Percentiles rank a stretch among this genome's conserved stretches.
phyloP scores from a whole-genome alignment of 2,113 vertebrate genomes.

The Strix aluco region DNA sequence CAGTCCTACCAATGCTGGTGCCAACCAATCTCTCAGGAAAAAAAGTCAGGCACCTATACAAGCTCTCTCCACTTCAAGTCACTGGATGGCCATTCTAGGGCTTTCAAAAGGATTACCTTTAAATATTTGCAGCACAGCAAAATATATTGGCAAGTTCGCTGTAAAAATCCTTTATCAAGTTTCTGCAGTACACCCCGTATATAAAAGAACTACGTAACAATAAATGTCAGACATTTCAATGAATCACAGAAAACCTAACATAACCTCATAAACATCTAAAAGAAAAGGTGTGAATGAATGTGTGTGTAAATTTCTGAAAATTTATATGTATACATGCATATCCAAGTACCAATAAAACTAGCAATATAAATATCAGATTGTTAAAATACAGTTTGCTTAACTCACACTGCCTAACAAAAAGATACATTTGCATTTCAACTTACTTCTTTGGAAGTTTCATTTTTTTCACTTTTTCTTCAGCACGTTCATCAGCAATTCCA shows the following conservation, averaged over 20 bases:
- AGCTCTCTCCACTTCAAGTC: neutral
- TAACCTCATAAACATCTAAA: neutral
- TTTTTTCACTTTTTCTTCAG: constrained; percentile 90
- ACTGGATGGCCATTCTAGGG: neutral
- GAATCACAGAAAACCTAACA: neutral
- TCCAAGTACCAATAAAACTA: neutral
- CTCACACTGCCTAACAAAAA: neutral
- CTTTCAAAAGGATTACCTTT: neutral
- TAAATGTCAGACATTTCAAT: neutral
- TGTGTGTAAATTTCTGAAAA: neutral
- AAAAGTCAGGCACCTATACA: neutral
- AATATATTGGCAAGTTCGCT: neutral
- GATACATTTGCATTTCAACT: constrained; percentile 58
- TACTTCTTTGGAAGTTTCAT: constrained; percentile 91
- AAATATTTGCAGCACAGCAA: neutral
- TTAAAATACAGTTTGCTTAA: neutral
- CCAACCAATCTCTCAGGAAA: neutral
- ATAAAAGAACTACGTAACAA: neutral
- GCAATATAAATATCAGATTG: neutral
- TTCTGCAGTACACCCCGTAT: neutral
- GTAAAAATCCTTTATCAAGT: neutral
- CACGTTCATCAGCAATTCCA: constrained; percentile 90
- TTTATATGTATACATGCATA: neutral
- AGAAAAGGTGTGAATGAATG: neutral
- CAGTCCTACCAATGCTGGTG: neutral